Percentiles rank a stretch among this genome's conserved stretches.
These are phyloP conservation scores for Carcharodon carcharias DNA, from an alignment of 2,797 vertebrate genomes.

Conservation along the genomic window DNA sequence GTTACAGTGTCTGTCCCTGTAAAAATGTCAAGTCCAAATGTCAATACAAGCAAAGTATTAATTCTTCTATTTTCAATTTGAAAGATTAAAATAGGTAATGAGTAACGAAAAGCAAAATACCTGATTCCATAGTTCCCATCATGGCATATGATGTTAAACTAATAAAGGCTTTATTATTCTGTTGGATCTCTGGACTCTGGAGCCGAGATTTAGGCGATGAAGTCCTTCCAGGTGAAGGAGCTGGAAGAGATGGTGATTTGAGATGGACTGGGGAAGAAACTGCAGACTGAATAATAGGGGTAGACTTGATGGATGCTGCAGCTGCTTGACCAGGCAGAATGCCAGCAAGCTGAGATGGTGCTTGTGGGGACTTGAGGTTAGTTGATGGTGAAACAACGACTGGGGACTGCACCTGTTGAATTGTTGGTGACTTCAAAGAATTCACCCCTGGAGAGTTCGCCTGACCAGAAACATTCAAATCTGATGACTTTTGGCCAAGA, in stretches of 20 bases:
- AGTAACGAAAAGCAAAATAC: constrained; percentile 51
- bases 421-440: constrained; percentile 89
- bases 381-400: constrained; percentile 97
- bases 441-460: constrained; percentile 93
- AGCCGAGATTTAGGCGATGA: constrained; percentile 96
- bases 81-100: not conserved
- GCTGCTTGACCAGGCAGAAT: constrained; percentile 86
- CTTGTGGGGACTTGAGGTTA: constrained; percentile 97
- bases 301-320: constrained; percentile 92
- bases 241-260: constrained; percentile 95
- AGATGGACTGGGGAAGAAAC: constrained; percentile 98
- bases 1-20: no score
- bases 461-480: constrained; percentile 83
- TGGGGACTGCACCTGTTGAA: constrained; percentile 96
- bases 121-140: constrained; percentile 86
- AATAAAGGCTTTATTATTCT: constrained; percentile 81
- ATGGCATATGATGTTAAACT: constrained; percentile 94
- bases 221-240: constrained; percentile 94
- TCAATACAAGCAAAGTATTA: not conserved
- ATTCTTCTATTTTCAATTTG: not conserved
- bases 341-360: constrained; percentile 93
- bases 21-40: not conserved
- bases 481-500: constrained; percentile 85
- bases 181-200: constrained; percentile 95
- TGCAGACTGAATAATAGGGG: constrained; percentile 94